phyloP scores from a whole-genome alignment of 2,888 invertebrate genomes.

The Sericinus montela region DNA sequence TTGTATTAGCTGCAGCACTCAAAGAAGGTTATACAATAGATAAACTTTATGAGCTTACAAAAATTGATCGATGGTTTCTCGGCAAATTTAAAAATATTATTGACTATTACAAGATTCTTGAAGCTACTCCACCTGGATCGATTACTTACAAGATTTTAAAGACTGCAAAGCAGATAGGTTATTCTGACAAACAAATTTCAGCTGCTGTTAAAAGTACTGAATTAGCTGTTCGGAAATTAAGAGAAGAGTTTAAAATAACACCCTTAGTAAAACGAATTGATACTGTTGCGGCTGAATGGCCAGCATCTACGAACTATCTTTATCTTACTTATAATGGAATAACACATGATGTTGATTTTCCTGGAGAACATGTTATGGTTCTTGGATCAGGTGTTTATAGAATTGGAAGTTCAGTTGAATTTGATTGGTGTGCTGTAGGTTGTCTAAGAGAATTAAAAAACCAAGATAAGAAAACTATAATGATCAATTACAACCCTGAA shows the following conservation, averaged over 20 bases:
- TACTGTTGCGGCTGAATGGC: constrained; percentile 99
- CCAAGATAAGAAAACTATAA: constrained; percentile 94
- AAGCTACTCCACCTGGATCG: constrained; percentile 80
- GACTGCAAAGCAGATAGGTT: constrained; percentile 95
- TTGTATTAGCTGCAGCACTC: constrained; percentile 96
- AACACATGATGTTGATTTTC: constrained; percentile 89
- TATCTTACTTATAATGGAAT: constrained; percentile 97
- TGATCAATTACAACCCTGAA: constrained; percentile 99
- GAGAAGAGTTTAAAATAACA: constrained; percentile 86
- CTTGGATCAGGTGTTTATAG: constrained; percentile 97
- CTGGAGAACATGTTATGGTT: constrained; percentile 90
- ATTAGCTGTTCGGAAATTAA: constrained; percentile 86
- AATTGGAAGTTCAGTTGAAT: constrained; percentile 99
- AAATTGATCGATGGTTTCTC: constrained; percentile 98
- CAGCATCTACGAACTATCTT: constrained; percentile 98
- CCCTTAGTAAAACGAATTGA: constrained; percentile 98
- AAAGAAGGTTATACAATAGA: constrained; percentile 90
- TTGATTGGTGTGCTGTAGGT: constrained; percentile 99
- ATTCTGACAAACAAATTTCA: constrained; percentile 98
- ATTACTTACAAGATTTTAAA: constrained; percentile 83
- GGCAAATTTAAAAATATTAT: constrained; percentile 96
- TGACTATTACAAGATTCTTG: constrained; percentile 83
- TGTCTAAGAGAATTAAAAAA: constrained; percentile 94
- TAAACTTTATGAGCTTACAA: constrained; percentile 93
- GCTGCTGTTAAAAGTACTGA: constrained; percentile 92